Evolutionary conservation across 2,797 vertebrate species (phyloP).

Genomic region (Sebastes steindachneri): DNA sequence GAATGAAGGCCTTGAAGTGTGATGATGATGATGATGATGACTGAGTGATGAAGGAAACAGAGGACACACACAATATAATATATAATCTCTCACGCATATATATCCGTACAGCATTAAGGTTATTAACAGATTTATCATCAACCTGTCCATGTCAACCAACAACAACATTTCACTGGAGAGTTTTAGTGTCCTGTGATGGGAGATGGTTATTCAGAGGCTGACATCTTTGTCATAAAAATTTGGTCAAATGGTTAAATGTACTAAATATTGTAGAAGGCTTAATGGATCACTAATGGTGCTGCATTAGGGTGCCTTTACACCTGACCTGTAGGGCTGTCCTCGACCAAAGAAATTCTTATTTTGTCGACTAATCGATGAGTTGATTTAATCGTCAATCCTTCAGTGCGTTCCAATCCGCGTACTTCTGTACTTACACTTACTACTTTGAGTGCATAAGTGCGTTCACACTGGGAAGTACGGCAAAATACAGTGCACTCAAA

Average conservation of each 20-base stretch:
- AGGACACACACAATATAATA: not conserved
- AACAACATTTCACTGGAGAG: constrained; percentile 7
- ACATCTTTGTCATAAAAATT: not conserved
- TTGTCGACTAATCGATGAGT: no score
- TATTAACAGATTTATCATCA: not conserved
- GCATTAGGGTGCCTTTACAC: not conserved
- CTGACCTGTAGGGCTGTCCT: no score
- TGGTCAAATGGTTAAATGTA: not conserved
- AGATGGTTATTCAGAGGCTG: not conserved
- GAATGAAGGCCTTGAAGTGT: not conserved
- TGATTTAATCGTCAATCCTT: no score
- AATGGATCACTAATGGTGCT: not conserved
- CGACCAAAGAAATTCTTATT: no score
- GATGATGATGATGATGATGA: not conserved
- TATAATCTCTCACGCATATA: not conserved
- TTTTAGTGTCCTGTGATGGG: constrained; percentile 13
- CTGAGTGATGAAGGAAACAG: not conserved
- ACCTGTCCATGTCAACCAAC: not conserved
- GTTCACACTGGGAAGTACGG: no score
- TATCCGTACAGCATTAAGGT: not conserved
- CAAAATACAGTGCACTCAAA: no score
- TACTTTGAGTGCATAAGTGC: no score
- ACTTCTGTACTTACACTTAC: no score
- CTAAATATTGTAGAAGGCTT: not conserved
- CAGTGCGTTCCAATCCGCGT: no score